A percentile compares a stretch with the other conserved stretches of the same genome.
Conservation (phyloP, 2,888 invertebrate genomes). For the Tiphia femorata region DNA sequence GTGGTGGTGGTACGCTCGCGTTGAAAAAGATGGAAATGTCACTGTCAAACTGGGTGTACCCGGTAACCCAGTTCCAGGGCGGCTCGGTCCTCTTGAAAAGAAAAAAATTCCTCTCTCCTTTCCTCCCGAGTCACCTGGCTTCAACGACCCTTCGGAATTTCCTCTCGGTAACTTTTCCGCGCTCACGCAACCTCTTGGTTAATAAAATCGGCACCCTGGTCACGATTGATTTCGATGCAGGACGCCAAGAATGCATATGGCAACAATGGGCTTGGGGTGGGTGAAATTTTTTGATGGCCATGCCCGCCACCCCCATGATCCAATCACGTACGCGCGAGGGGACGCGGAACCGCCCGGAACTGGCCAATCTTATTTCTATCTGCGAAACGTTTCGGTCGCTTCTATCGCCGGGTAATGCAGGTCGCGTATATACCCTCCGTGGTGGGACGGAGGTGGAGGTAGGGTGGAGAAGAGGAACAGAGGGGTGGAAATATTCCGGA, state of each 20-base stretch:
- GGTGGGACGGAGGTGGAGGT: constrained; percentile 1
- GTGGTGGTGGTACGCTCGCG: too few relatives aligned
- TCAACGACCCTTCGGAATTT: too few relatives aligned
- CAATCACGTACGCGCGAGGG: constrained; percentile 27
- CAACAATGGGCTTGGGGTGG: background rate
- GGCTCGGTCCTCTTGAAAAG: too few relatives aligned
- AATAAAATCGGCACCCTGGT: too few relatives aligned
- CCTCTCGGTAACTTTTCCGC: too few relatives aligned
- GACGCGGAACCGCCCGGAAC: constrained; percentile 2
- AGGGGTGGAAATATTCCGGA: constrained; percentile 35
- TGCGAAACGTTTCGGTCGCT: constrained; percentile 20
- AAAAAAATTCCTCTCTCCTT: too few relatives aligned
- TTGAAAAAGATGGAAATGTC: too few relatives aligned
- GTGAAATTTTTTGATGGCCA: background rate
- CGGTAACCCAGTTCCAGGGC: too few relatives aligned
- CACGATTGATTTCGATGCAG: background rate
- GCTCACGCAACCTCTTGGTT: too few relatives aligned
- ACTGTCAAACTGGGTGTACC: too few relatives aligned
- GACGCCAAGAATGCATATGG: background rate
- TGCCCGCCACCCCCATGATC: constrained; percentile 23
- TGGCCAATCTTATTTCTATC: constrained; percentile 43
- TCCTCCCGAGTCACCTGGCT: too few relatives aligned
- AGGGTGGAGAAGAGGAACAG: constrained; percentile 16
- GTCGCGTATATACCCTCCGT: constrained; percentile 39
- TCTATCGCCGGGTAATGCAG: constrained; percentile 37